Conservation (phyloP, 2,888 invertebrate species). For the Andrena bucephala region DNA sequence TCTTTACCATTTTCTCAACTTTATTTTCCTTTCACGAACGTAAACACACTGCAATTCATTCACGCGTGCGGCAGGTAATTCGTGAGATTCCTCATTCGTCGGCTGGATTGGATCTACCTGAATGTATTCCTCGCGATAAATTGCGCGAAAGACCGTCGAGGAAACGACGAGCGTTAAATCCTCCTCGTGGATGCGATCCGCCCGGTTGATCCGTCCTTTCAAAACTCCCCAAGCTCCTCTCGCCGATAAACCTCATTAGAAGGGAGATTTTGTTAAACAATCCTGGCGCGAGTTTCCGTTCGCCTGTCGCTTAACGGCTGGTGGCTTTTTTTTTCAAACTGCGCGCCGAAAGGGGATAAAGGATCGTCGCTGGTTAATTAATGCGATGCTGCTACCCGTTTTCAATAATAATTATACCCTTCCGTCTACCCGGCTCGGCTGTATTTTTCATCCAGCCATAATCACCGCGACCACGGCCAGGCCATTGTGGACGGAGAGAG, state of each 20-base stretch:
- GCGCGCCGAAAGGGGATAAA: background rate
- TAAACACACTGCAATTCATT: no score
- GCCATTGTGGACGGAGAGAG: slow-evolving; percentile 19
- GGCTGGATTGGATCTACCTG: no score
- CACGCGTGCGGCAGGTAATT: no score
- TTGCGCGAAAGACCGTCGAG: no score
- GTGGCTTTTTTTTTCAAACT: slow-evolving; percentile 11
- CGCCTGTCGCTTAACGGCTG: background rate
- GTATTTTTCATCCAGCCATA: slow-evolving; percentile 50
- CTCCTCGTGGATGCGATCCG: no score
- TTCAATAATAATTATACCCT: slow-evolving; percentile 52
- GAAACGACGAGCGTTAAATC: no score
- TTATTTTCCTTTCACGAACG: no score
- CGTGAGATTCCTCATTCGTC: no score
- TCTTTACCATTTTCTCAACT: no score
- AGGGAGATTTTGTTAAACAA: background rate
- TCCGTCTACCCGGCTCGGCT: slow-evolving; percentile 19
- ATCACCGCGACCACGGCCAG: slow-evolving; percentile 46
- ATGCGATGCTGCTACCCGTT: slow-evolving; percentile 45
- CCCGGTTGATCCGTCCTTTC: background rate
- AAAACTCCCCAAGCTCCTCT: background rate
- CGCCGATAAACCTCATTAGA: slow-evolving; percentile 10
- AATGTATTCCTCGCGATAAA: no score
- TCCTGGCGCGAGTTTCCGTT: background rate
- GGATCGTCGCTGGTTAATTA: slow-evolving; percentile 51